phyloP scores from a whole-genome alignment of 2,888 invertebrate genomes.

The Pecten maximus region DNA sequence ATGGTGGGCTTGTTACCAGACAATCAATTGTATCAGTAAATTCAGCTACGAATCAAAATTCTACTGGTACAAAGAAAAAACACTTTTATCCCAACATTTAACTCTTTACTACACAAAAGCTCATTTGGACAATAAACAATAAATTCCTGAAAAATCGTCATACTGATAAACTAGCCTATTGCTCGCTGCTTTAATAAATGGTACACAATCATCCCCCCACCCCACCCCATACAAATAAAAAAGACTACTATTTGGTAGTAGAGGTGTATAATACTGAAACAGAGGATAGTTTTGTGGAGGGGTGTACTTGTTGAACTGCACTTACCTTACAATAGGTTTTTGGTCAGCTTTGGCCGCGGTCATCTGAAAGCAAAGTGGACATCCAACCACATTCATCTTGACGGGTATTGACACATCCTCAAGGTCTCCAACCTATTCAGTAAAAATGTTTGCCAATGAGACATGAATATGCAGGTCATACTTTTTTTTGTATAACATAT shows the following conservation, averaged over 20 bases:
- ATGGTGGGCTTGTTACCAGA: too few species aligned
- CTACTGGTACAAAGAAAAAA: too few species aligned
- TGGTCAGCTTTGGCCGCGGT: constrained; percentile 76
- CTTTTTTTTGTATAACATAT: neutral
- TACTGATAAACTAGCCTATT: too few species aligned
- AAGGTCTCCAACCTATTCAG: constrained; percentile 75
- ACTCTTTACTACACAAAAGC: too few species aligned
- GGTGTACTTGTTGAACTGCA: neutral
- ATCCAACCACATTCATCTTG: constrained; percentile 76
- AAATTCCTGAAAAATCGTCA: too few species aligned
- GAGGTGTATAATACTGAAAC: neutral
- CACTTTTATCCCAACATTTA: too few species aligned
- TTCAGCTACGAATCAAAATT: too few species aligned
- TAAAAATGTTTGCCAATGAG: neutral
- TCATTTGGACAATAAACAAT: too few species aligned
- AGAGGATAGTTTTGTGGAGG: neutral
- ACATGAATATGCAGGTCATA: neutral
- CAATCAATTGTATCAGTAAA: too few species aligned
- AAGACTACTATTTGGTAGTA: too few species aligned
- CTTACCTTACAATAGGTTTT: constrained; percentile 69
- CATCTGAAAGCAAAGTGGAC: constrained; percentile 81
- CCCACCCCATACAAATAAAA: too few species aligned
- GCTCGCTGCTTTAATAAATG: neutral
- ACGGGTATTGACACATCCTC: constrained; percentile 70
- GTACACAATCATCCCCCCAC: too few species aligned